phyloP scores from a whole-genome alignment of 1,140 invertebrate species.

The Apolygus lucorum region DNA sequence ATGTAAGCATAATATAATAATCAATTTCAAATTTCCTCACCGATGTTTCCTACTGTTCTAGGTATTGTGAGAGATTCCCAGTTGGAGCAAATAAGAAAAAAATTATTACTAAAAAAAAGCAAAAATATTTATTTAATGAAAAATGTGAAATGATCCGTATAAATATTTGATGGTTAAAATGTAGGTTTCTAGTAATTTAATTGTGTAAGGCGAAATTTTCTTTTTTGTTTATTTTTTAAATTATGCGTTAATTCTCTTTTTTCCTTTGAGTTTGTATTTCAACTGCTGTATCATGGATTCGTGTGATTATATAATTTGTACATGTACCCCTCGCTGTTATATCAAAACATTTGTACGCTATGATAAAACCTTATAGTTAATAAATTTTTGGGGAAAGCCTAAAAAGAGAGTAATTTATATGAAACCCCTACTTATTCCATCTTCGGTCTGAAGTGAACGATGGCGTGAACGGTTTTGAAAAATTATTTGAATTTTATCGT shows the following conservation, averaged over 20 bases:
- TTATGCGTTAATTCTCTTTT: neutral
- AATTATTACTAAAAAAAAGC: neutral
- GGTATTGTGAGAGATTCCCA: neutral
- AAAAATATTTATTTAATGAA: neutral
- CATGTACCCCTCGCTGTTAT: neutral
- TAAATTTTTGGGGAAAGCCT: conserved; percentile 1
- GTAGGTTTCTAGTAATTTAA: neutral
- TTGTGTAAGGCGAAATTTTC: neutral
- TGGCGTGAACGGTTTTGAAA: no score
- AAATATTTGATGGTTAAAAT: neutral
- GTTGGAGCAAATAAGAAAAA: neutral
- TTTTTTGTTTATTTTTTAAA: neutral
- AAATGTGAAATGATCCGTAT: neutral
- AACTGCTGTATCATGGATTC: neutral
- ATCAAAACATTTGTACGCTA: neutral
- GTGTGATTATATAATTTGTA: neutral
- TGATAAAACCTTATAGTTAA: neutral
- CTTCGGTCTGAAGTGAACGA: no score
- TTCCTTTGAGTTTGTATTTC: neutral
- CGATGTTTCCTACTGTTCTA: neutral
- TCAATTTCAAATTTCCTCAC: neutral
- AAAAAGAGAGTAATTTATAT: no score
- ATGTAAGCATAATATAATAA: neutral
- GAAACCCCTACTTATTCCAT: no score
- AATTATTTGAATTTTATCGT: no score